These are phyloP conservation scores for Unio pictorum DNA, from an alignment of 2,888 invertebrate genomes.

Conservation along the genomic window DNA sequence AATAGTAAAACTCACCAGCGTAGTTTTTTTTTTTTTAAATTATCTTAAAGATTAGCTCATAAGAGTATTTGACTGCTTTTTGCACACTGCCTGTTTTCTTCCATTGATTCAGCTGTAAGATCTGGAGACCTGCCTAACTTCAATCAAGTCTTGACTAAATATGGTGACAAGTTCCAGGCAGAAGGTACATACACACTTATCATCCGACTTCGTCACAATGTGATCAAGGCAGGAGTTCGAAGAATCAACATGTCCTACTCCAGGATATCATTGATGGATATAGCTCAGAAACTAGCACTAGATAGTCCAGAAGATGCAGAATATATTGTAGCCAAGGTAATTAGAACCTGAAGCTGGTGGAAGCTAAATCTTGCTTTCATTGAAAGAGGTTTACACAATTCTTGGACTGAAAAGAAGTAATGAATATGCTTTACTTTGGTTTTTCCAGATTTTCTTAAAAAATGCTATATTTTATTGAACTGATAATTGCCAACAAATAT, in stretches of 20 bases:
- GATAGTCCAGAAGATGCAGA: constrained; percentile 98
- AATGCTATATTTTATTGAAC: too few relatives aligned
- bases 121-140: constrained; percentile 95
- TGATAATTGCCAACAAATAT: too few relatives aligned
- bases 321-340: constrained; percentile 94
- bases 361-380: too few relatives aligned
- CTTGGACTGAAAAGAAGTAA: too few relatives aligned
- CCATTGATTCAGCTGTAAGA: constrained; percentile 79
- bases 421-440: too few relatives aligned
- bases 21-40: too few relatives aligned
- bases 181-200: constrained; percentile 98
- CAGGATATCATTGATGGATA: constrained; percentile 93
- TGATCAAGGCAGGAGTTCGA: constrained; percentile 97
- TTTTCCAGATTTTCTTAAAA: too few relatives aligned
- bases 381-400: too few relatives aligned
- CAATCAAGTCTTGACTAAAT: constrained; percentile 92
- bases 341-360: neutral
- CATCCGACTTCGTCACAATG: constrained; percentile 95
- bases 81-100: constrained; percentile 1
- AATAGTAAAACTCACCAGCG: too few relatives aligned
- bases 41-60: too few relatives aligned
- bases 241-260: constrained; percentile 97
- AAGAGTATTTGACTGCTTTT: neutral
- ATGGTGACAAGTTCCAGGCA: constrained; percentile 90
- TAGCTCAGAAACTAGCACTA: constrained; percentile 92